Base-by-base conservation (phyloP, 1,140 invertebrate genomes). In the Drosophila tani region DNA sequence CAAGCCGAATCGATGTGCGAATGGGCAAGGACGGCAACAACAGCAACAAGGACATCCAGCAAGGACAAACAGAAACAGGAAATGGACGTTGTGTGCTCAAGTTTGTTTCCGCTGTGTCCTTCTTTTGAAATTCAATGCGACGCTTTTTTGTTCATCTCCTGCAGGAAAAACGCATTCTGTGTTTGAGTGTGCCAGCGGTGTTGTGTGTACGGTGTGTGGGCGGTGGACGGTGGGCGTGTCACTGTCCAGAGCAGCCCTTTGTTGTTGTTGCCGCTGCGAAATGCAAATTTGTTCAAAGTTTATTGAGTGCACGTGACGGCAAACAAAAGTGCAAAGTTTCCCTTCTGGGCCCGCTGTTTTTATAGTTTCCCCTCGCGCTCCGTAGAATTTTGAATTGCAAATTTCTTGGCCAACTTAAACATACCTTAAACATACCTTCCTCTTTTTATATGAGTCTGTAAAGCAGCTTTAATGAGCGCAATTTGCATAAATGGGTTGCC, bases 211-310 rank as follows among this genome's bases (percentile, higher is more conserved):
- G 24, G 45, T 57, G 49, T 66, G 50, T 60, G 38, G 35, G 57
- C 29, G 38, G 46, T 60, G 29, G 35, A 46, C 29, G 38, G 19
- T 53, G 56, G 58, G 60, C 38, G 46, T 73, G 57, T 71, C 46
- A 45, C 51, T 60, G 70, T 73, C 67, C 70, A 60, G 55, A 41
- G 32, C 40, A 60, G 43, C 45, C 19, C 45, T 56, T 63, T 67
- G 57, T 62, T 41, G 53, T 73, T 82, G 79, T 45, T 49, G 50
- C 78, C 43, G 83, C 74, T 24, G 21, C 21, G 21, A 88, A 87
- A 91, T 91, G 87, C 87, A 91, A 91, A 91, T 91, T 91, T 87
- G 87, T 82, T 91, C 75, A 91, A 91, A 91, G 87, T 91, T 91
- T 91, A 91, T 91, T 91, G 87, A 91, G 87, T 91, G 87, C 87